A percentile compares a stretch with the other conserved stretches of the same genome.
phyloP scores from a whole-genome alignment of 2,888 invertebrate species.

The Spialia ferax region DNA sequence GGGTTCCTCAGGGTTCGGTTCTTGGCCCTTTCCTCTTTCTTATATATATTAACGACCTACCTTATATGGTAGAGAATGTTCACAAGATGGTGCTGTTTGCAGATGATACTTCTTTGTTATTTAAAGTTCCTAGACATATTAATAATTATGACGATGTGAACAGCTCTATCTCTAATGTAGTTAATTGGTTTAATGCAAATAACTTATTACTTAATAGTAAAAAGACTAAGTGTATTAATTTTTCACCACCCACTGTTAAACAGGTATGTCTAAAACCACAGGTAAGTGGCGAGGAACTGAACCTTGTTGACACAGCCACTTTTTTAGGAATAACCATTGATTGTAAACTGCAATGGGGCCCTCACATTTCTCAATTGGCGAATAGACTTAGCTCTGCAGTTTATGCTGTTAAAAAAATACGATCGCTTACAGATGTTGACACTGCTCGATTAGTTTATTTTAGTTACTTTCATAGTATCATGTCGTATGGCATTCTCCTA shows the following conservation, averaged over 20 bases:
- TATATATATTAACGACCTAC: too few species aligned
- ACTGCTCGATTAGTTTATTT: too few species aligned
- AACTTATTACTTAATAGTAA: not conserved
- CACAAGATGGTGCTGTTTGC: too few species aligned
- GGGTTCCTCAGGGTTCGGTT: too few species aligned
- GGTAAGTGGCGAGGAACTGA: not conserved
- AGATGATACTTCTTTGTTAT: not conserved
- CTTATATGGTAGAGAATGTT: too few species aligned
- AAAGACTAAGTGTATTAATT: constrained; percentile 1
- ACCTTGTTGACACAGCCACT: not conserved
- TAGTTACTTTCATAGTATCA: constrained; percentile 43
- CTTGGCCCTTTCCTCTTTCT: too few species aligned
- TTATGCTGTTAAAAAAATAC: constrained; percentile 12
- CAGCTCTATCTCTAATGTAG: not conserved
- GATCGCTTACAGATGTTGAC: constrained; percentile 1
- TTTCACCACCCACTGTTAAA: not conserved
- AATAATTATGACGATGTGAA: not conserved
- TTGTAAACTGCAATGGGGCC: not conserved
- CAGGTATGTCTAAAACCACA: not conserved
- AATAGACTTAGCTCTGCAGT: not conserved
- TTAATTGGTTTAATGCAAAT: not conserved
- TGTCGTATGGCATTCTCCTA: constrained; percentile 43
- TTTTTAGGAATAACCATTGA: constrained; percentile 15
- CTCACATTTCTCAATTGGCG: too few species aligned
- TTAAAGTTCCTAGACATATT: not conserved